Conservation (phyloP, 2,113 vertebrate species). For the Epinephelus fuscoguttatus region DNA sequence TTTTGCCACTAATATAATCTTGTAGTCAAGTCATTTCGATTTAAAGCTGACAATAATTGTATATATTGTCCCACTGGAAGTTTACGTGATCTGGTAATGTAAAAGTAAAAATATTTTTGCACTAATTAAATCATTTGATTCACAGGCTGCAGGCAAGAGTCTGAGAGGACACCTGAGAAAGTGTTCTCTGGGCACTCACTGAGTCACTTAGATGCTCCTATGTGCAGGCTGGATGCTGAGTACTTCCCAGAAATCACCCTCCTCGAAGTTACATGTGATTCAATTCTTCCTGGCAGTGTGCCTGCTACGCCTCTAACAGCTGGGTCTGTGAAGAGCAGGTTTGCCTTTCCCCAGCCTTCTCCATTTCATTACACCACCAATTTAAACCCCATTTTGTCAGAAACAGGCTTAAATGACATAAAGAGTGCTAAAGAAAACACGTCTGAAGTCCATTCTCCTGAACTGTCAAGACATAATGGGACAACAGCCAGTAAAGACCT, state of each 20-base stretch:
- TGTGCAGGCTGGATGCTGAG: conserved; percentile 50
- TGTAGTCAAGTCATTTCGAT: neutral
- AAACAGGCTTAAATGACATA: neutral
- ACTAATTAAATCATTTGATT: neutral
- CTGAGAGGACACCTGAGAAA: conserved; percentile 10
- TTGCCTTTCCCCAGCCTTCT: neutral
- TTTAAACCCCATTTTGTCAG: neutral
- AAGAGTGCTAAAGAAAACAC: neutral
- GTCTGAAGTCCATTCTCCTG: neutral
- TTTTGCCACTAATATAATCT: neutral
- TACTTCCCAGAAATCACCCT: conserved; percentile 63
- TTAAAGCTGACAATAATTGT: neutral
- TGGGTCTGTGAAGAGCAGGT: neutral
- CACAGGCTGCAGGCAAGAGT: conserved; percentile 12
- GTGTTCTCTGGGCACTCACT: neutral
- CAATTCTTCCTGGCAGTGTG: neutral
- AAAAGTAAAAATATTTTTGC: neutral
- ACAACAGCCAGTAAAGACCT: neutral
- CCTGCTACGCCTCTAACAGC: conserved; percentile 4
- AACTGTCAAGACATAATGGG: neutral
- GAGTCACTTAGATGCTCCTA: neutral
- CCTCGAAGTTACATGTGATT: conserved; percentile 45
- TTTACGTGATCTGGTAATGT: neutral
- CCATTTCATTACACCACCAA: neutral
- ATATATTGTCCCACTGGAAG: neutral